Base-by-base conservation (phyloP, 2,888 invertebrate species). In the Cataglyphis altisquamis region DNA sequence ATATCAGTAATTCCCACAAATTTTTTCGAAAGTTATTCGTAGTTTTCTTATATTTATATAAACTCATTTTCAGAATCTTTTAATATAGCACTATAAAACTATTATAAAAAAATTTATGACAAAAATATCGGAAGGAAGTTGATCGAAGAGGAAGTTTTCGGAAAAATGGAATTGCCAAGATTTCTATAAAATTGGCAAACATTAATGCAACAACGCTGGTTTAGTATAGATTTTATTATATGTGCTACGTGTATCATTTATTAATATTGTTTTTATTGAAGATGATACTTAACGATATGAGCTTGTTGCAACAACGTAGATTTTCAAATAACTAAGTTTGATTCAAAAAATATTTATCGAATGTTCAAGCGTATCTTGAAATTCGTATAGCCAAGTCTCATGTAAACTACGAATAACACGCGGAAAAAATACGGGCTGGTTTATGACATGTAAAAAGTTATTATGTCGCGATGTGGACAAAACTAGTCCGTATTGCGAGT, bases 401-500 rank as follows among this genome's bases (percentile, higher is more conserved):
- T 9, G 5, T 12, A 39, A 29, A 6, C 1, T 25, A 25, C 15
- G 64, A 45, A 60, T 25, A 32, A 45, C 15, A 57, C 21, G 18
- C n/a, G 29, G 25, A 60, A 70, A 70, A 70, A 60, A 60, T 70
- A 45, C 6, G 48, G 21, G 57, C 68, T 67, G 57, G 55, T 60
- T 45, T 18, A 21, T 32, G 70, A 70, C 60, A 36, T 36, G 18
- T 70, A 78, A 78, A 78, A 70, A 78, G 78, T 86, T 87, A 86
- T 84, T 82, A 73, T 70, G 41, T 78, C 70, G 70, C 64, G 64
- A 74, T 57, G 63, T n/a, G 60, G 29, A 32, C 60, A 25, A 39
- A 66, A 29, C 48, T 72, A 60, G 55, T 63, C 80, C 83, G 84
- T 83, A 84, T 78, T 75, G 84, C 84, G 86, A 90, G 88, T 88